Base-by-base conservation (phyloP, 2,888 invertebrate genomes). In the Nemapogon koenigi region DNA sequence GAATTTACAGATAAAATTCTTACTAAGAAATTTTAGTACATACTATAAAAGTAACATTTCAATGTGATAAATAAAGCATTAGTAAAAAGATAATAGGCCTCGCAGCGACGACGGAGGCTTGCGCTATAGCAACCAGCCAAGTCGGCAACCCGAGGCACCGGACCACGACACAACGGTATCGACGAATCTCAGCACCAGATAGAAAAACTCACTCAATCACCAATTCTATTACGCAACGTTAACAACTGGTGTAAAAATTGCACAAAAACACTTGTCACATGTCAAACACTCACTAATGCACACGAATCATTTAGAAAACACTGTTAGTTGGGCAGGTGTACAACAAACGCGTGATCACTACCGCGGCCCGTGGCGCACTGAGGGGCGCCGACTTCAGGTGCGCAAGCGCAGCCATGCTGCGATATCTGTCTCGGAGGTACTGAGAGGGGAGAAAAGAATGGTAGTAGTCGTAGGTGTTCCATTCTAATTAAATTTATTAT, bases 401-500 rank as follows among this genome's bases (percentile, higher is more conserved):
- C 75, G 76, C 73, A 49, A 50, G 71, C 73, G 75, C 62, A 53
- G 62, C 57, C 52, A 2, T 56, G 52, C 54, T 52, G 57, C 61
- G 62, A 76, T 76, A 76, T 76, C 76, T 76, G 71, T 63, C 65
- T 71, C 67, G n/a, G n/a, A n/a, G n/a, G n/a, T n/a, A n/a, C n/a
- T n/a, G n/a, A 58, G 55, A 51, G 55, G 66, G 66, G 63, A 56
- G 53, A 56, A 55, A 59, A 58, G 58, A 39, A 57, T 62, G 62
- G 55, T 11, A 25, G 25, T n/a, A n/a, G n/a, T n/a, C n/a, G n/a
- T n/a, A n/a, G n/a, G n/a, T n/a, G n/a, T n/a, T n/a, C n/a, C n/a
- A n/a, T n/a, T n/a, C n/a, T n/a, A n/a, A n/a, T n/a, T n/a, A n/a
- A n/a, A n/a, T n/a, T n/a, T n/a, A n/a, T n/a, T n/a, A n/a, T n/a